Evolutionary conservation across 2,888 invertebrate species (phyloP).

Genomic region (Drosophila quinaria): DNA sequence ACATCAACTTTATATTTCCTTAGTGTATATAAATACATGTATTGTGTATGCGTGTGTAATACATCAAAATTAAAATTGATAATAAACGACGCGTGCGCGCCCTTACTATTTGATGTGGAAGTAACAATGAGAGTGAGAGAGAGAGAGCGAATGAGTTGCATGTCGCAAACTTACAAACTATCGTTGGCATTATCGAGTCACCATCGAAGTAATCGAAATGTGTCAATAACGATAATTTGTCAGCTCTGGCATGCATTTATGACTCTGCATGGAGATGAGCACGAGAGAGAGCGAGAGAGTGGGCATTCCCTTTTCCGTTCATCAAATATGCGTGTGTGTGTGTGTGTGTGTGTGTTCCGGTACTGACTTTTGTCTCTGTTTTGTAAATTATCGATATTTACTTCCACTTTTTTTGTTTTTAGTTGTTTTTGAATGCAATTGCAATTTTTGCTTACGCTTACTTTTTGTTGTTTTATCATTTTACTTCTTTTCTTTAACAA

Average conservation of each 20-base stretch:
- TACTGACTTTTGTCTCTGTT: conserved; percentile 19
- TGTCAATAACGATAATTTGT: neutral
- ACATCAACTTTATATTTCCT: neutral
- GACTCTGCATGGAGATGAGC: conserved; percentile 2
- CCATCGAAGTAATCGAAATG: too few relatives aligned
- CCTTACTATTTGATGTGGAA: conserved; percentile 10
- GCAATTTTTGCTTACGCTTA: conserved; percentile 31
- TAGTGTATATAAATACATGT: conserved; percentile 35
- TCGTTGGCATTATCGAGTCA: neutral
- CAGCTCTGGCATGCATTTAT: neutral
- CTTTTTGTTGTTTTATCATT: conserved; percentile 26
- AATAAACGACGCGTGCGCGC: conserved; percentile 28
- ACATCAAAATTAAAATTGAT: conserved; percentile 8
- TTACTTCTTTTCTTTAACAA: conserved; percentile 48
- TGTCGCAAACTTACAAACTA: neutral
- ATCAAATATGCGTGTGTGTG: neutral
- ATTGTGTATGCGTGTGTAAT: conserved; percentile 26
- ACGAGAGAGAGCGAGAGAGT: conserved; percentile 5
- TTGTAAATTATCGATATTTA: conserved; percentile 8
- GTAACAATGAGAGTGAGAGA: conserved; percentile 2
- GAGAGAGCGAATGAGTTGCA: conserved; percentile 18
- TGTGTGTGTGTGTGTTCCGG: neutral
- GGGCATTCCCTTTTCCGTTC: neutral
- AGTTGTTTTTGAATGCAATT: conserved; percentile 30
- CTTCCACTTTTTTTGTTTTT: conserved; percentile 28